A percentile compares a stretch with the other conserved stretches of the same genome.
phyloP scores from a whole-genome alignment of 1,140 invertebrate genomes.

The Euwallacea fornicatus region DNA sequence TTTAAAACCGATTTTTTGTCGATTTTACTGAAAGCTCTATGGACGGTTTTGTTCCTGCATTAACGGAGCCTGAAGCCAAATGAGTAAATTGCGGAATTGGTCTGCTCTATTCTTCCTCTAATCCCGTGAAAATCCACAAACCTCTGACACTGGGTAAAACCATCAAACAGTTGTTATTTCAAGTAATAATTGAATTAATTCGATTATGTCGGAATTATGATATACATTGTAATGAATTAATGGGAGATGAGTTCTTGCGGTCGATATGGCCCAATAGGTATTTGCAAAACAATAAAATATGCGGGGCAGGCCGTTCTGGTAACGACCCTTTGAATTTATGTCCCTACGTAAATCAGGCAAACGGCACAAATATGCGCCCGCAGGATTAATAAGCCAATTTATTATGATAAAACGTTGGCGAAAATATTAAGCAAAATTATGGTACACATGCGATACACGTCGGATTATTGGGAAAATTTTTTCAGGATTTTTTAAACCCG shows the following conservation, averaged over 20 bases:
- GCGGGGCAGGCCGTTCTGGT: slow-evolving; percentile 12
- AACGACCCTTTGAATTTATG: slow-evolving; percentile 36
- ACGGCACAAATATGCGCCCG: slow-evolving; percentile 29
- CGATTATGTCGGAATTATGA: neutral
- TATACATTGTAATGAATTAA: slow-evolving; percentile 18
- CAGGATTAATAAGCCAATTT: slow-evolving; percentile 38
- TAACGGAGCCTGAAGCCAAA: neutral
- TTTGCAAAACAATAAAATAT: slow-evolving; percentile 31
- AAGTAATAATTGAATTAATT: slow-evolving; percentile 5
- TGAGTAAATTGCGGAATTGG: slow-evolving; percentile 1
- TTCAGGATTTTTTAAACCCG: no score
- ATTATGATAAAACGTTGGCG: slow-evolving; percentile 36
- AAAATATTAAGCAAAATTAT: slow-evolving; percentile 39
- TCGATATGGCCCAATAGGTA: slow-evolving; percentile 8
- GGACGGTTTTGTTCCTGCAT: neutral
- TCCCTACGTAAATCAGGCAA: slow-evolving; percentile 29
- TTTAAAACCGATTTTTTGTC: slow-evolving; percentile 11
- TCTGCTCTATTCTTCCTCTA: neutral
- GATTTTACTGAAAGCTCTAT: slow-evolving; percentile 11
- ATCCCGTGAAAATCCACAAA: neutral
- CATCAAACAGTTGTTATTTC: neutral
- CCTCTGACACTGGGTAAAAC: neutral
- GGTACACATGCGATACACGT: neutral
- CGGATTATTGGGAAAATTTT: no score
- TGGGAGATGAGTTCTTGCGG: slow-evolving; percentile 12